Evolutionary conservation across 92 coral and sea anemone genomes (phyloP), one percentile per base, ranked within the genome.

Genomic region (Umimayanthus chanpuru): DNA sequence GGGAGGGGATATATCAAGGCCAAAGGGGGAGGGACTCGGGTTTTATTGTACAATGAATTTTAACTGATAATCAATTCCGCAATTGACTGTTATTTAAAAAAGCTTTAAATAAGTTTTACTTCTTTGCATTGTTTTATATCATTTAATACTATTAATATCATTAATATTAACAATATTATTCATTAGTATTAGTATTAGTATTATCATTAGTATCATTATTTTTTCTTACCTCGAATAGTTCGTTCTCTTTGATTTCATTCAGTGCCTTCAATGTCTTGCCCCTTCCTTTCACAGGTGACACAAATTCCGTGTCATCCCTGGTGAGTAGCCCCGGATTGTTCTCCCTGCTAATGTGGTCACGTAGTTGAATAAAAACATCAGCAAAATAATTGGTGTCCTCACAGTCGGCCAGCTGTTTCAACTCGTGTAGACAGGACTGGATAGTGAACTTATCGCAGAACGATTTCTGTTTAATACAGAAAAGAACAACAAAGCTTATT

Each of bases 301-400:
- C 81, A 64, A 93, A 94, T 32, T 85, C 86, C 16, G 28, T 89
- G 92, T 93, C 95, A 36, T 93, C 95, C 50, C 71, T 93, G 8
- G 88, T 88, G 76, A 94, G 93, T 84, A 91, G 26, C 68, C 85
- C 94, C 85, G 94, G 91, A 83, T 89, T 61, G 68, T 86, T 85
- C 18, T 49, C 85, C 58, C 50, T 73, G 9, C 81, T 55, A 86
- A 94, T 61, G 72, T 91, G 90, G 39, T 93, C 91, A 93, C 98
- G 94, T 85, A 94, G 76, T 77, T 94, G 95, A 29, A 94, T 81
- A 30, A 93, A 94, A 9, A 89, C 74, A 64, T 94, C 98, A 67
- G 88, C 95, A 76, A 86, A 70, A 78, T 84, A 93, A 85, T 94
- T 94, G 49, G 82, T 68, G 1, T 47, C 88, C 41, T 80, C 85